Evolutionary conservation across 2,888 invertebrate genomes (phyloP), one percentile per base, ranked within the genome.

Genomic region (Synanthedon andrenaeformis): DNA sequence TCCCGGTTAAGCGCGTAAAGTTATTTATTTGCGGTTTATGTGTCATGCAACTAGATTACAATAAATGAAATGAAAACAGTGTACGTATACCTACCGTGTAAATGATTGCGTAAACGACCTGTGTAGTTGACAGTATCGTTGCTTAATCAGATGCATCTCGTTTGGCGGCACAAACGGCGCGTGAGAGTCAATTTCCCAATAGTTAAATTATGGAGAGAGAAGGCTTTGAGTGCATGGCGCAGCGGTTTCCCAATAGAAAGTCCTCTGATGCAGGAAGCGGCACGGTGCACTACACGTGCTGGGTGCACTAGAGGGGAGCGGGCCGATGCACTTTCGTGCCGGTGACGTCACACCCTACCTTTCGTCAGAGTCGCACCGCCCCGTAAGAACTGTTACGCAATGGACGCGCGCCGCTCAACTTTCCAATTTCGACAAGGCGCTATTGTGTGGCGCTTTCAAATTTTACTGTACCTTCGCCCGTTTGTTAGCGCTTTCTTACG

Each of bases 371-470:
- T 82, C 82, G 82, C 79, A 74, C 71, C 79, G 76, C 35, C 75
- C 77, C 74, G 85, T 82, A 85, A 84, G 82, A 81, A 79, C 79
- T 75, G 75, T 85, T 85, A 83, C 76, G 85, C 80, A 86, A 86
- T 71, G 66, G 74, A 77, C 78, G 79, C 80, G 80, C 85, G 74
- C 80, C 76, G 73, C 82, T 84, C 84, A 77, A 86, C 86, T 86
- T 86, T 86, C 86, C 86, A 86, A 87, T 86, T 87, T 86, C 86
- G 85, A 85, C 87, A 86, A 86, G 85, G 80, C 77, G 80, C 85
- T 81, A 86, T 86, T 87, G 86, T 86, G 79, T 83, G 74, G 85
- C 86, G 87, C 86, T 87, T 87, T 86, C 86, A 86, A 85, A 87
- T 85, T 86, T 80, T 81, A 81, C 82, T 79, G 72, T 76, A 78